A percentile compares a stretch with the other conserved stretches of the same genome.
Evolutionary conservation across 2,113 vertebrate species (phyloP).

Genomic region (Zeus faber): DNA sequence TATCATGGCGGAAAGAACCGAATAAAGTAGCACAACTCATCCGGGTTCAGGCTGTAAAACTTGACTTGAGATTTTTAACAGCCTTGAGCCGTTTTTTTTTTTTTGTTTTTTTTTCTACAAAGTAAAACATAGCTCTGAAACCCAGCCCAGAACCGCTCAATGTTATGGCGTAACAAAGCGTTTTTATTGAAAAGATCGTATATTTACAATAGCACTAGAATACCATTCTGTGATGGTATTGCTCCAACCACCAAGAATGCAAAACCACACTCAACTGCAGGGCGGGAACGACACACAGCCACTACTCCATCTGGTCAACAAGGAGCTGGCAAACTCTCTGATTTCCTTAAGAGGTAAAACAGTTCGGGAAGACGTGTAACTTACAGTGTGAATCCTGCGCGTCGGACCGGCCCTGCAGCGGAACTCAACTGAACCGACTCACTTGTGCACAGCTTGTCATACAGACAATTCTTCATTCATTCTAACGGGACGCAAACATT

Average conservation of each 20-base stretch:
- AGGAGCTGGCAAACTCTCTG: too few relatives aligned
- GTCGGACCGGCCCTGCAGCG: not conserved
- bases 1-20: not conserved
- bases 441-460: conserved; percentile 2
- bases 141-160: not conserved
- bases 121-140: not conserved
- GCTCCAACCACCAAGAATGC: conserved; percentile 50
- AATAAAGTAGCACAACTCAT: not conserved
- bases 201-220: conserved; percentile 71
- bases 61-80: too few relatives aligned
- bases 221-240: conserved; percentile 47
- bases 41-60: too few relatives aligned
- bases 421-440: conserved; percentile 2
- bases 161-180: conserved; percentile 50
- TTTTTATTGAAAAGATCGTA: conserved; percentile 75
- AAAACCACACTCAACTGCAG: too few relatives aligned
- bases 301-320: too few relatives aligned
- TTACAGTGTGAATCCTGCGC: not conserved
- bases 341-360: not conserved
- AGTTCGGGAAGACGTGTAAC: not conserved
- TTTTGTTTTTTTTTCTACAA: too few relatives aligned
- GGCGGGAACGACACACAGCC: too few relatives aligned
- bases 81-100: not conserved
- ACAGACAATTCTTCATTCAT: conserved; percentile 13
- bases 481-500: conserved; percentile 14